Evolutionary conservation across 1,140 invertebrate species (phyloP).

Genomic region (Mactra quadrangularis): DNA sequence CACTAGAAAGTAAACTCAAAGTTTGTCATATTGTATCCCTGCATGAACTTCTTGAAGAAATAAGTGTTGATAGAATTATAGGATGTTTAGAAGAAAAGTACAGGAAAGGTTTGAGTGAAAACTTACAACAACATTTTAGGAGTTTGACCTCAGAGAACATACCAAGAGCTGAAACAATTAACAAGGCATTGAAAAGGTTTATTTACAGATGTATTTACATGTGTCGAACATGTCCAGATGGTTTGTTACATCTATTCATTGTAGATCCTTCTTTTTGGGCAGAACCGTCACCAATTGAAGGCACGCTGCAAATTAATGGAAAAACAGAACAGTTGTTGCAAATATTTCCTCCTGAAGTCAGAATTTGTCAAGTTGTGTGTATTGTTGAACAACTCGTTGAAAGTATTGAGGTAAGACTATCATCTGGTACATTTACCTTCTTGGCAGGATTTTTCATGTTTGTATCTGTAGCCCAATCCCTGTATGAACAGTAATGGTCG

Average conservation of each 20-base stretch:
- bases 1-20: slow-evolving; percentile 13
- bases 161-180: slow-evolving; percentile 2
- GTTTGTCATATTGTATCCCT: slow-evolving; percentile 31
- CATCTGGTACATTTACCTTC: too few relatives aligned
- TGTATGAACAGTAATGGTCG: too few relatives aligned
- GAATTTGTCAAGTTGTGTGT: slow-evolving; percentile 12
- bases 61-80: slow-evolving; percentile 45
- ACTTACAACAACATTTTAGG: neutral
- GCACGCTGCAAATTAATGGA: neutral
- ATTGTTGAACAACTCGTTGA: neutral
- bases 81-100: slow-evolving; percentile 15
- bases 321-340: neutral
- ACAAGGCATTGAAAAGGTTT: slow-evolving; percentile 35
- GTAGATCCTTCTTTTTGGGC: slow-evolving; percentile 27
- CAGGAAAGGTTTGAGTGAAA: neutral
- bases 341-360: neutral
- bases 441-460: too few relatives aligned
- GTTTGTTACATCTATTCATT: neutral
- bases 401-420: too few relatives aligned
- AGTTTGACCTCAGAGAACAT: neutral
- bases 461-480: too few relatives aligned
- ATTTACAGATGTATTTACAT: slow-evolving; percentile 45
- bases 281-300: neutral
- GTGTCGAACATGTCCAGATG: slow-evolving; percentile 7
- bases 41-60: slow-evolving; percentile 48